Evolutionary conservation across 2,797 vertebrate species (phyloP), one percentile per base, ranked within the genome.

Genomic region (Carcharodon carcharias): DNA sequence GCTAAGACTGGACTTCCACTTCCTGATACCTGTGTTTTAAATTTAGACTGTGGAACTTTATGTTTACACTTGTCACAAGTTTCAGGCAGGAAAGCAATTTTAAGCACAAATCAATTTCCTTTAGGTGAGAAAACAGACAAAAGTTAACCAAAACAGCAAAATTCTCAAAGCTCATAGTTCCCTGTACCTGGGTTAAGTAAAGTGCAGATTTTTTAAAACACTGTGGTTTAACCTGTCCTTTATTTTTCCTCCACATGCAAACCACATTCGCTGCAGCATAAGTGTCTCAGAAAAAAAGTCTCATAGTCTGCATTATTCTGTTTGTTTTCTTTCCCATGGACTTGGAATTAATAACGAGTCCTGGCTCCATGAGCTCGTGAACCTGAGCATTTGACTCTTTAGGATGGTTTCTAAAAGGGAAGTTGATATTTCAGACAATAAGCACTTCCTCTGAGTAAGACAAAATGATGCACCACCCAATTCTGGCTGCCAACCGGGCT

Each of bases 51-150:
- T 96, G 96, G 97, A 96, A 26, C 18, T 96, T 97, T 93, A 67
- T 93, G 95, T 96, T 97, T 97, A 61, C 87, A 96, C 96, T 96
- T 87, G 96, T 82, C 96, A 97, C 80, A 77, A 96, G 89, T 96
- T 96, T 97, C 54, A 77, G 58, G 80, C 85, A 96, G 50, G 71
- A 97, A 96, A 96, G 96, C 77, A 96, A 82, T 54, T 96, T 73
- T 92, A 28, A 0, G 96, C 40, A 56, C 28, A 96, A 96, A 96
- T 95, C 96, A n/a, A 97, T 97, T 98, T 98, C 98, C 97, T 98
- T 97, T 23, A 97, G 98, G 97, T 97, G 98, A 77, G 98, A 97
- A 98, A 98, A 97, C 97, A 98, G 96, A 97, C 96, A 96, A 96
- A 97, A 97, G 93, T 96, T 96, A 97, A 97, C 96, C 98, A 98